phyloP scores from a whole-genome alignment of 2,113 vertebrate genomes.

The Alectura lathami region DNA sequence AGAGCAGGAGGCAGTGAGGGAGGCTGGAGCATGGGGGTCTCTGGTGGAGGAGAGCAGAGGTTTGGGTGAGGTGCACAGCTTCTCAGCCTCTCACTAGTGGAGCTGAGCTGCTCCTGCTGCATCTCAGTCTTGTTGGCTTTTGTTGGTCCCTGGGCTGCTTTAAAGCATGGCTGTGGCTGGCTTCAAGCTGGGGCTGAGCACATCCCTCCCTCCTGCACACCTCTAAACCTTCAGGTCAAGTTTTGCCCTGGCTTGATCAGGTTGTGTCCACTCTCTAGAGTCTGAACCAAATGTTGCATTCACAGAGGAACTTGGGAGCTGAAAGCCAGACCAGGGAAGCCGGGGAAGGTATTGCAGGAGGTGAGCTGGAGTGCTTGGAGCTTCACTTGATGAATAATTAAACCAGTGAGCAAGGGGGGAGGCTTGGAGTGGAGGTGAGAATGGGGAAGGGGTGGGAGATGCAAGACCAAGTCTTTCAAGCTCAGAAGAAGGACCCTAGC shows the following conservation, averaged over 20 bases:
- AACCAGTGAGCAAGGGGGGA: neutral
- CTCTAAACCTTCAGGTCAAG: neutral
- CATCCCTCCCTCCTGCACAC: neutral
- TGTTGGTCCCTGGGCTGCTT: neutral
- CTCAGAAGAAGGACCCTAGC: neutral
- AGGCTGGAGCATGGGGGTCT: neutral
- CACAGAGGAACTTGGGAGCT: neutral
- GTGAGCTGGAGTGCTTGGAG: constrained; percentile 23
- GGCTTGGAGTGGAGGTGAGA: neutral
- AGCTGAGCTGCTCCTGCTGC: neutral
- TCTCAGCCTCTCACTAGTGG: accelerated
- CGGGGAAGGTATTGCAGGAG: constrained; percentile 3
- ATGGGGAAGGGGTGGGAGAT: neutral
- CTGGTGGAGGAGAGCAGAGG: neutral
- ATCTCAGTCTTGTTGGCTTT: neutral
- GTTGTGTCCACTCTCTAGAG: neutral
- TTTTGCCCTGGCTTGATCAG: neutral
- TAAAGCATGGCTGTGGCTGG: neutral
- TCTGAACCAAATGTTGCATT: neutral
- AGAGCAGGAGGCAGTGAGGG: neutral
- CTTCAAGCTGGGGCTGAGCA: neutral
- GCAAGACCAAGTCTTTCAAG: neutral
- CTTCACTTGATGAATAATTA: constrained; percentile 23
- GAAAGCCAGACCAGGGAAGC: neutral
- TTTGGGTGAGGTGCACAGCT: neutral